Base-by-base conservation (phyloP, 2,888 invertebrate species). In the Agrenia bidenticulata region DNA sequence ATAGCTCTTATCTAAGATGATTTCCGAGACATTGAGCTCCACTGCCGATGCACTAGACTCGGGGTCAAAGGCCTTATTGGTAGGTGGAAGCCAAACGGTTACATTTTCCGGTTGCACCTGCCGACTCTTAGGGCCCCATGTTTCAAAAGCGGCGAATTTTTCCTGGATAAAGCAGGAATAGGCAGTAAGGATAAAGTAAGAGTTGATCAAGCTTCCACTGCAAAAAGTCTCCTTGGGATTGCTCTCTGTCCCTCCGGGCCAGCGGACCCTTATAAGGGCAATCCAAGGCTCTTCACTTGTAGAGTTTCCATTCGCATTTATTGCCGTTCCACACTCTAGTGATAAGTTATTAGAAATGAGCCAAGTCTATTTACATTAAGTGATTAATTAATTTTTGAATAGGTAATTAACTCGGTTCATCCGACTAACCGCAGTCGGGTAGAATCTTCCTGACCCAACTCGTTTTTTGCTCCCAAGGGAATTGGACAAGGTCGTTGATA, bases 171-270 rank as follows among this genome's bases (percentile, higher is more conserved):
- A 23, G 15, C 51, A 51, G 24, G 23, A 23, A 15, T 51, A 51
- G 4, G 23, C 51, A 19, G 51, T 51, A 5, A 54, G 23, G 24
- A 54, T 24, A 9, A 54, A 54, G 2, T 15, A 9, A n/a, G 32
- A 32, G 37, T 54, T 54, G 2, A 54, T 54, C 7, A 54, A n/a
- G 15, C 7, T 27, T 24, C 54, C 54, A 32, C 32, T 32, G 32
- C 54, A 54, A 17, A 9, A 27, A 23, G 9, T 19, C 2, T 13
- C 2, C 17, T 26, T 32, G 2, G 54, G 11, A 2, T 15, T 32
- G 27, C 15, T 7, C 13, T 4, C 24, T 4, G 7, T 19, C 5
- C 15, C 51, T 13, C 26, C 24, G 2, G 51, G 51, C 13, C 13
- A 24, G 24, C 23, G 5, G 51, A 54, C 7, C 17, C 17, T 32